Percentiles rank a stretch among this genome's conserved stretches.
These are phyloP conservation scores for Ylistrum balloti DNA, from an alignment of 1,140 invertebrate genomes.

Conservation along the genomic window DNA sequence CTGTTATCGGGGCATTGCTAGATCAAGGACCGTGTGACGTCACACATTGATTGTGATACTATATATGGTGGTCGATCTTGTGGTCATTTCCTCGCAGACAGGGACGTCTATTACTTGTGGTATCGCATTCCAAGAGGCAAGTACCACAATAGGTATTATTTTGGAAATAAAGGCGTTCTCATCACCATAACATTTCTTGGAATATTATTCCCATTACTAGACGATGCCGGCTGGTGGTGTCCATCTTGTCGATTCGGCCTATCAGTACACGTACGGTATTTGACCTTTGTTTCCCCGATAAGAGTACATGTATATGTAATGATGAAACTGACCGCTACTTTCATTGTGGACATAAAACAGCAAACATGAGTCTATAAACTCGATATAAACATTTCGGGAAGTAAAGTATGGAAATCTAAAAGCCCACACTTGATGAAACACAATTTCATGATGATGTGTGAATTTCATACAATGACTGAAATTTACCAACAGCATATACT, in stretches of 20 bases:
- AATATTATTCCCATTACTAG: background rate
- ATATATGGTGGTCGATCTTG: background rate
- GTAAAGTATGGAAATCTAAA: no score
- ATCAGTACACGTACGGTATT: background rate
- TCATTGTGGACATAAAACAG: background rate
- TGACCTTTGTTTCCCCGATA: background rate
- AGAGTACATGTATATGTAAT: background rate
- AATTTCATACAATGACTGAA: no score
- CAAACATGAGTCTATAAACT: background rate
- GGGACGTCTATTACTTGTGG: slow-evolving; percentile 7
- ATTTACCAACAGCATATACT: no score
- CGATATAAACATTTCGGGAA: no score
- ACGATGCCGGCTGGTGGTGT: background rate
- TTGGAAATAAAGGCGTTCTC: slow-evolving; percentile 15
- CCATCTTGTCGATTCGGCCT: background rate
- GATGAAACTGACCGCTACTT: background rate
- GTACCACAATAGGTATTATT: slow-evolving; percentile 21
- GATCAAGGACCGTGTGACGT: slow-evolving; percentile 23
- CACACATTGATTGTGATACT: background rate
- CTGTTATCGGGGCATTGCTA: background rate
- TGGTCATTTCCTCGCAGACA: background rate
- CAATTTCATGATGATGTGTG: no score
- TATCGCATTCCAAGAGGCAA: background rate
- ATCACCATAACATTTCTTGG: slow-evolving; percentile 28
- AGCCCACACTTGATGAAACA: no score